phyloP scores from a whole-genome alignment of 1,140 invertebrate genomes.

The Ridgeia piscesae region DNA sequence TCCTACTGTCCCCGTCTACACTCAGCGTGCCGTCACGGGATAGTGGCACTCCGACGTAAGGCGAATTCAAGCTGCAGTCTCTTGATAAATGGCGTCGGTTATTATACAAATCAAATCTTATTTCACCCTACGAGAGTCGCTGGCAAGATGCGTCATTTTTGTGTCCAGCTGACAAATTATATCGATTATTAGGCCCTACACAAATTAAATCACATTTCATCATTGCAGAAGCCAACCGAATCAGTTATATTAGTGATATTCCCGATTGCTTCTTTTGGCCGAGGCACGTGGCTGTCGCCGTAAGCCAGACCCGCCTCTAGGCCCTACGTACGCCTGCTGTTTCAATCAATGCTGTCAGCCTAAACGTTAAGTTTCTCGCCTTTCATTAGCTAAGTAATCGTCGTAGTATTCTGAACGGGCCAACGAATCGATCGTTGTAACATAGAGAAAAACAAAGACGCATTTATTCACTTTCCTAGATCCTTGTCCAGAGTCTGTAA shows the following conservation, averaged over 20 bases:
- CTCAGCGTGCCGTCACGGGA: neutral
- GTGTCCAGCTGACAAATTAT: neutral
- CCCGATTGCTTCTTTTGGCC: neutral
- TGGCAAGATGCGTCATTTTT: neutral
- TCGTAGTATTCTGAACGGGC: neutral
- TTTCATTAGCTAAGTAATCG: neutral
- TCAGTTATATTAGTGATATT: slow-evolving; percentile 6
- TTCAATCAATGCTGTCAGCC: neutral
- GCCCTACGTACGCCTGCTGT: neutral
- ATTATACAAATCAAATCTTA: neutral
- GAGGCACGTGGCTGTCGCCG: neutral
- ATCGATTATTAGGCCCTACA: neutral
- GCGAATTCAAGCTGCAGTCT: neutral
- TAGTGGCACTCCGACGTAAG: neutral
- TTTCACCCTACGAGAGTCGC: neutral
- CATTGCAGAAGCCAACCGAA: neutral
- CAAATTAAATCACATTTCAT: neutral
- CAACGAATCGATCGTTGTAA: neutral
- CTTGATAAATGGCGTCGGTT: neutral
- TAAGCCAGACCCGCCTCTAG: neutral
- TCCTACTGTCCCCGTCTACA: neutral
- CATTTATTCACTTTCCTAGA: neutral
- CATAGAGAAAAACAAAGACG: neutral
- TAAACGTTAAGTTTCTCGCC: neutral
- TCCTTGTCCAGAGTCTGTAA: neutral